Percentiles rank a stretch among this genome's conserved stretches.
These are phyloP conservation scores for Lamproptera curius DNA, from an alignment of 2,888 invertebrate species.

Conservation along the genomic window DNA sequence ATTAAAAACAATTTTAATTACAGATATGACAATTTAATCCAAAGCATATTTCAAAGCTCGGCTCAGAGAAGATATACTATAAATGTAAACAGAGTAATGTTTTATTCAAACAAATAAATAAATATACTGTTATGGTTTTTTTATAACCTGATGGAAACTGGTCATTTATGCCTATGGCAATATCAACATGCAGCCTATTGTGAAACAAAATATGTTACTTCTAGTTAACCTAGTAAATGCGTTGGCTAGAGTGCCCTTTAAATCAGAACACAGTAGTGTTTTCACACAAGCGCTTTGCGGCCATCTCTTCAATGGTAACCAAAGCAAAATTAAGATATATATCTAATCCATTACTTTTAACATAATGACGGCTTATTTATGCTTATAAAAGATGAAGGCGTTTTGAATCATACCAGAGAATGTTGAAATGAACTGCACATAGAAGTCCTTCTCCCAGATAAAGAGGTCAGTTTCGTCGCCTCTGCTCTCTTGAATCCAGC, in stretches of 20 bases:
- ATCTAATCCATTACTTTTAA: background rate
- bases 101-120: too few species aligned
- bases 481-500: constrained; percentile 44
- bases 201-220: background rate
- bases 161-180: background rate
- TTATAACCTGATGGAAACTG: background rate
- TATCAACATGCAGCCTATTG: too few species aligned
- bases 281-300: too few species aligned
- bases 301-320: too few species aligned
- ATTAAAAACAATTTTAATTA: background rate
- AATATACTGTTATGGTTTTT: too few species aligned
- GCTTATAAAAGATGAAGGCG: background rate
- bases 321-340: background rate
- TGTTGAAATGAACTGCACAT: constrained; percentile 74
- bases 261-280: too few species aligned
- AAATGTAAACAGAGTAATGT: too few species aligned
- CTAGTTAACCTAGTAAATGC: too few species aligned
- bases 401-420: constrained; percentile 47
- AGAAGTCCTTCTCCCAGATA: constrained; percentile 79
- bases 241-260: too few species aligned
- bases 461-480: constrained; percentile 54
- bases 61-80: too few species aligned
- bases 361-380: background rate
- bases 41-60: too few species aligned
- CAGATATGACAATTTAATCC: too few species aligned